phyloP scores from a whole-genome alignment of 2,797 vertebrate species.

The Hylomyscus alleni region DNA sequence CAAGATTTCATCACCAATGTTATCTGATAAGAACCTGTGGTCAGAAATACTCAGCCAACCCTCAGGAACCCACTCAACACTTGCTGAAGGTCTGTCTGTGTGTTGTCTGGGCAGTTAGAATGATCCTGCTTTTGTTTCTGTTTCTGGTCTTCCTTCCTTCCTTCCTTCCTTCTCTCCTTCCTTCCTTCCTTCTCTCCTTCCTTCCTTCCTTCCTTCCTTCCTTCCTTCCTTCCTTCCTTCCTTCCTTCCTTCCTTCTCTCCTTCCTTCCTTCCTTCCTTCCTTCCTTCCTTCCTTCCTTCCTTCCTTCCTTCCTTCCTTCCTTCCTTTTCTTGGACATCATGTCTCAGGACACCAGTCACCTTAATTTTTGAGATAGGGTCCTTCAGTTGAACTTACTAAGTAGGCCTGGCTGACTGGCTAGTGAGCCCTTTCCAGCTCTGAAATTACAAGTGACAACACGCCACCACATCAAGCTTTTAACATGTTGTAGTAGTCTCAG shows the following conservation, averaged over 20 bases:
- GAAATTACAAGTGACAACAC: neutral
- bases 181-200: too few species aligned
- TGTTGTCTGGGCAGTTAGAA: rapidly evolving
- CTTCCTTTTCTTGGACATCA: neutral
- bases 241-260: too few species aligned
- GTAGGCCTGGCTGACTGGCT: neutral
- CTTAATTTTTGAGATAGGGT: neutral
- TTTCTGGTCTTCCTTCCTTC: neutral
- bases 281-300: too few species aligned
- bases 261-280: too few species aligned
- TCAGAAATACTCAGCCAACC: neutral
- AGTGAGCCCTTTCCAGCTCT: neutral
- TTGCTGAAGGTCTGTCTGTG: neutral
- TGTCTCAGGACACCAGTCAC: neutral
- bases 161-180: neutral
- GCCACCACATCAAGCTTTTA: neutral
- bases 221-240: too few species aligned
- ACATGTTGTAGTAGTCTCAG: neutral
- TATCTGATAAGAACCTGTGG: neutral
- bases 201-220: too few species aligned
- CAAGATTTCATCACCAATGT: neutral
- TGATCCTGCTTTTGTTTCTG: neutral
- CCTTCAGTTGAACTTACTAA: neutral
- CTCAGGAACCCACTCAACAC: neutral
- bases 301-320: neutral